A percentile compares a stretch with the other conserved stretches of the same genome.
These are phyloP conservation scores for Spea hammondii DNA, from an alignment of 2,797 vertebrate genomes.

Conservation along the genomic window DNA sequence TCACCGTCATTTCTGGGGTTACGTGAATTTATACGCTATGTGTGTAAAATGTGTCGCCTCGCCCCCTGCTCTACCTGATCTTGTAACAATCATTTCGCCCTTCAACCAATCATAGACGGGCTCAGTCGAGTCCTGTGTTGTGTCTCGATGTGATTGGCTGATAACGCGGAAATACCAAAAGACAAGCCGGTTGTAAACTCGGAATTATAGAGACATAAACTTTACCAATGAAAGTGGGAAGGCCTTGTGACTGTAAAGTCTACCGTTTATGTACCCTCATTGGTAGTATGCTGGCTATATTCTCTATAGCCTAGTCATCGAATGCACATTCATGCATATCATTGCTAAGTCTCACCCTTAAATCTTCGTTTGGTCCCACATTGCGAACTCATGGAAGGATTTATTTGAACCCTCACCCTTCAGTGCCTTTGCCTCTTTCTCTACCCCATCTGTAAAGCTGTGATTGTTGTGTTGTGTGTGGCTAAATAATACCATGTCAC, in stretches of 20 bases:
- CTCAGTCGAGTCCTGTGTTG: conserved; percentile 22
- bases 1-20: not conserved
- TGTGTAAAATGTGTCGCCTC: not conserved
- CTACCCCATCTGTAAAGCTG: too few species aligned
- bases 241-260: not conserved
- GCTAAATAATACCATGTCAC: too few species aligned
- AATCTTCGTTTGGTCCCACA: too few species aligned
- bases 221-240: not conserved
- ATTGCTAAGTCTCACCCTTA: too few species aligned
- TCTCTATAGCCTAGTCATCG: too few species aligned
- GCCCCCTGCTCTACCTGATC: not conserved
- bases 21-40: not conserved
- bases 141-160: conserved; percentile 41
- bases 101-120: conserved; percentile 7
- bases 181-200: conserved; percentile 2
- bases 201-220: not conserved
- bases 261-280: not conserved
- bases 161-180: conserved; percentile 15
- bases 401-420: too few species aligned
- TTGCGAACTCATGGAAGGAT: too few species aligned
- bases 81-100: not conserved
- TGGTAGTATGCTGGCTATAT: not conserved
- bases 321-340: too few species aligned
- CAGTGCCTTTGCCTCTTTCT: too few species aligned
- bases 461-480: too few species aligned